Conservation (phyloP, 2,113 vertebrate species). For the Chaetodon auriga region DNA sequence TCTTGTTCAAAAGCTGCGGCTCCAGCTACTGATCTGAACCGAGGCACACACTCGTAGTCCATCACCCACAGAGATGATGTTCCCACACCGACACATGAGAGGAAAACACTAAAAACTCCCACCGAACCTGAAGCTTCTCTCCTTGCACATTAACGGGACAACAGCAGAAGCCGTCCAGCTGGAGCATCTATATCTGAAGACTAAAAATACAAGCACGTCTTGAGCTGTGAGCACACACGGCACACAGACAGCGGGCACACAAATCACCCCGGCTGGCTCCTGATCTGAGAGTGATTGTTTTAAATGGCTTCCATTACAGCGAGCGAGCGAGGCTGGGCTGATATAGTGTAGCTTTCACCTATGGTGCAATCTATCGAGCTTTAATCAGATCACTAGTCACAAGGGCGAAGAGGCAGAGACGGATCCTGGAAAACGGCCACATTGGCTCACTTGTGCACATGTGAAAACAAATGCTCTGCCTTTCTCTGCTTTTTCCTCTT, state of each 20-base stretch:
- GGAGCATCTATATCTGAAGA: conserved; percentile 27
- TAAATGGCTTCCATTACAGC: conserved; percentile 70
- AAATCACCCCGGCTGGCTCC: conserved; percentile 60
- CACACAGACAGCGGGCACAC: conserved; percentile 45
- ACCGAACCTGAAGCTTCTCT: conserved; percentile 40
- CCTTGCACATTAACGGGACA: conserved; percentile 41
- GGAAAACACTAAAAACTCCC: conserved; percentile 70
- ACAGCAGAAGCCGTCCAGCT: conserved; percentile 33
- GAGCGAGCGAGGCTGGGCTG: conserved; percentile 22
- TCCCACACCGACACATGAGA: conserved; percentile 70
- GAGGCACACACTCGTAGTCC: conserved; percentile 65
- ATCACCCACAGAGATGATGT: conserved; percentile 70
- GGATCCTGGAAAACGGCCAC: conserved; percentile 40
- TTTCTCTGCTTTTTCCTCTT: background rate
- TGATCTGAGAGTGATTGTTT: conserved; percentile 71
- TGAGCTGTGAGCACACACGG: conserved; percentile 53
- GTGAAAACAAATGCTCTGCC: conserved; percentile 10
- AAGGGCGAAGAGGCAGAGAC: conserved; percentile 61
- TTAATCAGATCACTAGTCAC: conserved; percentile 73
- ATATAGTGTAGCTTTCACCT: conserved; percentile 67
- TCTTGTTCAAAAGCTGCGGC: conserved; percentile 62
- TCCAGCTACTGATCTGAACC: conserved; percentile 62
- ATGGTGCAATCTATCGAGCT: conserved; percentile 56
- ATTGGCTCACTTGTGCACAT: conserved; percentile 24
- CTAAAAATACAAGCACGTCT: conserved; percentile 71